These are phyloP conservation scores for Thamnaconus septentrionalis DNA, from an alignment of 2,113 vertebrate species.

Conservation along the genomic window DNA sequence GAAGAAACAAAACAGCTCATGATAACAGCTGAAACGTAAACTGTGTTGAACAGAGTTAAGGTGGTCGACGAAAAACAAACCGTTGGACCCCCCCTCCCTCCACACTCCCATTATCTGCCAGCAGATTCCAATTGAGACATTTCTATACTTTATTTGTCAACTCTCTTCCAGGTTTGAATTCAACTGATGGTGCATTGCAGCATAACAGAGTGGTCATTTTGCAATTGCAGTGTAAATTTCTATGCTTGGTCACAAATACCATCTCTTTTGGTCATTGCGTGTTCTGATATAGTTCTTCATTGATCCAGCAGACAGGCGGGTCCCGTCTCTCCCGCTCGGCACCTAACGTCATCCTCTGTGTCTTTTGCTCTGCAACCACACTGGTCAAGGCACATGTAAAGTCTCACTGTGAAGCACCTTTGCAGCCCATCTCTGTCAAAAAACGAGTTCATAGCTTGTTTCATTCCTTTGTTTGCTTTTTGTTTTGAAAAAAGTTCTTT, in stretches of 20 bases:
- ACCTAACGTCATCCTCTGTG: not conserved
- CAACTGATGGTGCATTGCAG: slow-evolving; percentile 6
- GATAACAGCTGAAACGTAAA: slow-evolving; percentile 41
- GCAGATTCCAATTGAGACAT: slow-evolving; percentile 28
- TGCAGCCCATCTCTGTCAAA: slow-evolving; percentile 71
- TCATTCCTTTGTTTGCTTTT: slow-evolving; percentile 69
- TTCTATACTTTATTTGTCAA: slow-evolving; percentile 19
- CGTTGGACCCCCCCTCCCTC: not conserved
- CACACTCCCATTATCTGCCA: slow-evolving; percentile 5
- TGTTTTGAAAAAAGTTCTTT: slow-evolving; percentile 54
- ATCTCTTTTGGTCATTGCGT: slow-evolving; percentile 14
- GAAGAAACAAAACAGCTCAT: slow-evolving; percentile 56
- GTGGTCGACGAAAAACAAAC: slow-evolving; percentile 27
- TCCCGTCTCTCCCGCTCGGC: slow-evolving; percentile 4
- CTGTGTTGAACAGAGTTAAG: slow-evolving; percentile 31
- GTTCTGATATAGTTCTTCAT: not conserved
- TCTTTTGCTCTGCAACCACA: slow-evolving; percentile 36
- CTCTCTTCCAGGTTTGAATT: slow-evolving; percentile 22
- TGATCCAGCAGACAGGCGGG: slow-evolving; percentile 1
- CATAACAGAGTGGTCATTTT: slow-evolving; percentile 13
- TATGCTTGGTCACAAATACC: slow-evolving; percentile 21
- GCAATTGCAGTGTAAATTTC: slow-evolving; percentile 8
- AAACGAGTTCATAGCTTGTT: slow-evolving; percentile 56
- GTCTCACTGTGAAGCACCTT: slow-evolving; percentile 69
- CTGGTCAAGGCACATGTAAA: slow-evolving; percentile 67